Base-by-base conservation (phyloP, 2,113 vertebrate genomes). In the Callocephalon fimbriatum region DNA sequence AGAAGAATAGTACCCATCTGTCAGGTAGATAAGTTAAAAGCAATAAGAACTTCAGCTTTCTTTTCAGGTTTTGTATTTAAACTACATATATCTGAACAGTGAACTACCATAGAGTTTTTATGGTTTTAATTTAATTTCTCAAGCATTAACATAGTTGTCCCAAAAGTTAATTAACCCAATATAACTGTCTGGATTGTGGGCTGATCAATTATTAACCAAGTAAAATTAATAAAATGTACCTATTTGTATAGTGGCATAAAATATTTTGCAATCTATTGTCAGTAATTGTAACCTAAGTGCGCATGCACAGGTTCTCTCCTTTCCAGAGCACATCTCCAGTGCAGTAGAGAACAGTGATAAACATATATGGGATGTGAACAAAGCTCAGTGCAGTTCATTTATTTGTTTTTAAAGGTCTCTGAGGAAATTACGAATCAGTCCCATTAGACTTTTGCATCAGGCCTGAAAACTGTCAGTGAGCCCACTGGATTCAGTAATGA, bases 61-160 rank as follows among this genome's bases (percentile, higher is more conserved):
- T 22, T 29, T 13, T 74, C 3, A 7, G 54, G 40, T 75, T 80
- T 87, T 54, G 2, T 66, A 7, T 37, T 73, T 93, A 47, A 86
- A 23, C 48, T 58, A 15, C 8, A 0, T 58, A 16, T 67, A 27
- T 42, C 62, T 73, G 14, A 93, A 53, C 16, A 53, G 37, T 58
- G 53, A 86, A 37, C 37, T 76, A 7, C 8, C 17, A 2, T 10
- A 35, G 35, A 37, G 9, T 45, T 92, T 53, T 73, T 56, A 79
- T 62, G 1, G 37, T 76, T 84, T 95, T 54, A 32, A 29, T 94
- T 90, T 72, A 44, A 65, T 89, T 91, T 91, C 35, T 78, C n/a
- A 84, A 42, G 29, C 40, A 47, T 83, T 87, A 61, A 62, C 51
- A 79, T 84, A 29, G 8, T 61, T 86, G 27, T 58, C n/a, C 15